Conservation (phyloP, 2,888 invertebrate genomes). For the Eupithecia dodoneata region DNA sequence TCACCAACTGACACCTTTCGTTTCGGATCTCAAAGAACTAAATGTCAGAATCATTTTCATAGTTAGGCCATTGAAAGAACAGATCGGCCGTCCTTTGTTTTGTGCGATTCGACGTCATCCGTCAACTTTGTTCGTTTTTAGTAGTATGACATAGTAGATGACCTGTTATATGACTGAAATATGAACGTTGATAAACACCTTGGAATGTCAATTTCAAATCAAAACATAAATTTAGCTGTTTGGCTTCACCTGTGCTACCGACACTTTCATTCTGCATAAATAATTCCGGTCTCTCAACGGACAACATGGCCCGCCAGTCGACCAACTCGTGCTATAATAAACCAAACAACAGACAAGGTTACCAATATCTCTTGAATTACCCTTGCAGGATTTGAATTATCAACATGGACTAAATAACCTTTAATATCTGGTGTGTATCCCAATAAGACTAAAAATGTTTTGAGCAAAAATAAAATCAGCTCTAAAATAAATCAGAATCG, state of each 20-base stretch:
- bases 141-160: too few relatives aligned
- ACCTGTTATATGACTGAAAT: not conserved
- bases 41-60: too few relatives aligned
- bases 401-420: slow-evolving; percentile 32
- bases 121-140: too few relatives aligned
- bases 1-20: too few relatives aligned
- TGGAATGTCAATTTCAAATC: not conserved
- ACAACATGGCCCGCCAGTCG: slow-evolving; percentile 50
- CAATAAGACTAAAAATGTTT: not conserved
- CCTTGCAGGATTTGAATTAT: slow-evolving; percentile 10
- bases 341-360: slow-evolving; percentile 14
- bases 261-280: slow-evolving; percentile 47
- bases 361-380: slow-evolving; percentile 8
- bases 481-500: not conserved
- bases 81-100: too few relatives aligned
- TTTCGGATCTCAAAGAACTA: too few relatives aligned
- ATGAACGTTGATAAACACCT: not conserved
- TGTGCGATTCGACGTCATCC: too few relatives aligned
- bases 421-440: slow-evolving; percentile 15
- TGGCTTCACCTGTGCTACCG: slow-evolving; percentile 12
- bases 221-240: slow-evolving; percentile 1
- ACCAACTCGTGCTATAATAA: slow-evolving; percentile 19
- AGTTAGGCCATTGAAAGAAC: too few relatives aligned
- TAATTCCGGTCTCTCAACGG: slow-evolving; percentile 51
- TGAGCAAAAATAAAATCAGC: not conserved